Base-by-base conservation (phyloP, 2,888 invertebrate genomes). In the Amblyjoppa fuscipennis region DNA sequence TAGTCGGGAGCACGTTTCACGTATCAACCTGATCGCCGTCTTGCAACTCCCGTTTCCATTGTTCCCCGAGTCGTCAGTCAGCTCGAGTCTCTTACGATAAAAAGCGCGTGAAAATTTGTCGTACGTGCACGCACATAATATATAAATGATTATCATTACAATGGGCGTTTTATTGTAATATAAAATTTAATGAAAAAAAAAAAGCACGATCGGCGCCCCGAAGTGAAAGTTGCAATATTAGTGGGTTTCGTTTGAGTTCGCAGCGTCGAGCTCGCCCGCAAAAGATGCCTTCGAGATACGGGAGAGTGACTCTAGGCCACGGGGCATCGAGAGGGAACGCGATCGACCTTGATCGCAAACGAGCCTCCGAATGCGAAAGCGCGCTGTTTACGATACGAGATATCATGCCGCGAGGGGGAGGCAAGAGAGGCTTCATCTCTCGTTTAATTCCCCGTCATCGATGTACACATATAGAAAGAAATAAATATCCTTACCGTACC, bases 211-310 rank as follows among this genome's bases (percentile, higher is more conserved):
- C 77, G 66, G 45, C n/a, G 64, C 64, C 59, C 56, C 85, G 74
- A 87, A 88, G 88, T 88, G 88, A 88, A 88, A 88, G 88, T 87
- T 49, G 71, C 70, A 84, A 84, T 87, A 84, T 87, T 88, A 84
- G 87, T 84, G 85, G 85, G 85, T 81, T 85, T 77, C 64, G 64
- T 76, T 69, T 45, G 66, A 61, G 61, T 34, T 28, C 59, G 25
- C 59, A 25, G 73, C 61, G 61, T 16, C 73, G 59, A 45, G 69
- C 77, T 28, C 38, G 56, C 82, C 66, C 76, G 56, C 73, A 74
- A 74, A 86, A 86, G 87, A 86, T 87, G 84, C 84, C 86, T 87
- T 83, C 75, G 66, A 70, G 81, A 82, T 85, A 77, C 49, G 80
- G 68, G 78, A 78, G 79, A 85, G 79, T 66, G 79, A 84, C 81